A percentile compares a stretch with the other conserved stretches of the same genome.
phyloP scores from a whole-genome alignment of 2,888 invertebrate genomes.

The Drosophila bunnanda region DNA sequence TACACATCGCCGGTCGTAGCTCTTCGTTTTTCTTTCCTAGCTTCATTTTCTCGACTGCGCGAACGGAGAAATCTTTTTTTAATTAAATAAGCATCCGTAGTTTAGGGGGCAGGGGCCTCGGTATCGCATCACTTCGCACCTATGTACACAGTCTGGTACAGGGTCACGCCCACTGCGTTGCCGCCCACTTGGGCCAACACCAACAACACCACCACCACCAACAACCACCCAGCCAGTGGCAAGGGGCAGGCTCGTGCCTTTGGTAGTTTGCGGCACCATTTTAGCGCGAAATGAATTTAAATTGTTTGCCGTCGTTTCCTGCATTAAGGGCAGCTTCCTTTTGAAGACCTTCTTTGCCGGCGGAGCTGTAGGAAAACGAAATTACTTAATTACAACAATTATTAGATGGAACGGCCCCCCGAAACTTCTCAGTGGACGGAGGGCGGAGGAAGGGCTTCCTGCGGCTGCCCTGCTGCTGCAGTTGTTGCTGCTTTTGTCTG shows the following conservation, averaged over 20 bases:
- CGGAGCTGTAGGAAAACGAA: constrained; percentile 55
- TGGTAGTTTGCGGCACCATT: constrained; percentile 78
- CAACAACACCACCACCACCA: background rate
- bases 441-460: constrained; percentile 5
- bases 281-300: constrained; percentile 79
- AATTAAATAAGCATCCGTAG: constrained; percentile 75
- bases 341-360: constrained; percentile 25
- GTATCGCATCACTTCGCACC: constrained; percentile 71
- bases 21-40: background rate
- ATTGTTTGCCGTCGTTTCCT: constrained; percentile 76
- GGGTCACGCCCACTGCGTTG: constrained; percentile 39
- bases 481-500: constrained; percentile 49
- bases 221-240: constrained; percentile 11
- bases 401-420: constrained; percentile 70
- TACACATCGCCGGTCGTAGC: background rate
- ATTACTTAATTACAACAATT: constrained; percentile 83
- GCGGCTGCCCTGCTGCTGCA: constrained; percentile 30
- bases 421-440: constrained; percentile 54
- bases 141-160: constrained; percentile 50
- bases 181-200: background rate
- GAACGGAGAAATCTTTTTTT: constrained; percentile 69
- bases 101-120: constrained; percentile 47
- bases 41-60: constrained; percentile 33
- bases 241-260: constrained; percentile 49
- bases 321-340: constrained; percentile 69